Base-by-base conservation (phyloP, 2,888 invertebrate genomes). In the Cotesia congregata region DNA sequence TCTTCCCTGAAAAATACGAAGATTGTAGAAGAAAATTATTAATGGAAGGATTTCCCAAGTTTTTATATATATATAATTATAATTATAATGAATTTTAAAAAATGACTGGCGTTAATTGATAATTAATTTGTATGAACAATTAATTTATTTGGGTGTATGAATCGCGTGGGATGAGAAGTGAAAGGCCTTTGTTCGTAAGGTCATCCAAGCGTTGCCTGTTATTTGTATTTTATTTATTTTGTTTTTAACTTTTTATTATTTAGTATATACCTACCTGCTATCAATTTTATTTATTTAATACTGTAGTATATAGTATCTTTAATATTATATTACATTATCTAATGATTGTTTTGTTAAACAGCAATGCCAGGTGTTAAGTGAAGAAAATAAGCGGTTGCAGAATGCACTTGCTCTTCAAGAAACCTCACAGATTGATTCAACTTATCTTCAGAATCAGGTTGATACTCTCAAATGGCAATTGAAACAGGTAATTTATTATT, bases 391-490 rank as follows among this genome's bases (percentile, higher is more conserved):
- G 79, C 89, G 89, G 82, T 85, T 91, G 79, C 86, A 86, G 78
- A 85, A 84, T 78, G 83, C 85, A 61, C 79, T 88, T 76, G 81
- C 84, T 64, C 82, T 81, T 71, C 86, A 87, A 82, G 85, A 86
- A 76, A 84, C 87, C 73, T 86, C 88, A 6, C 90, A 90, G 75
- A 86, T 93, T 83, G 93, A 93, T 90, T 92, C 91, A 84, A 91
- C 93, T 80, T 92, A 92, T 40, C 90, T 93, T 67, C 93, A 94
- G 83, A 92, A 92, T 83, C 93, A 94, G 87, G 92, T 94, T 67
- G 93, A 93, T 84, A 94, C 94, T 12, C 90, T 94, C 79, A 92
- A 93, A 85, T 94, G 94, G 94, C 94, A 94, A 86, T 88, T 94
- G 67, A 92, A 93, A 88, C 94, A 94, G 93, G 94, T 94, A 90